Conservation (phyloP, 2,113 vertebrate genomes). For the Nibea albiflora region DNA sequence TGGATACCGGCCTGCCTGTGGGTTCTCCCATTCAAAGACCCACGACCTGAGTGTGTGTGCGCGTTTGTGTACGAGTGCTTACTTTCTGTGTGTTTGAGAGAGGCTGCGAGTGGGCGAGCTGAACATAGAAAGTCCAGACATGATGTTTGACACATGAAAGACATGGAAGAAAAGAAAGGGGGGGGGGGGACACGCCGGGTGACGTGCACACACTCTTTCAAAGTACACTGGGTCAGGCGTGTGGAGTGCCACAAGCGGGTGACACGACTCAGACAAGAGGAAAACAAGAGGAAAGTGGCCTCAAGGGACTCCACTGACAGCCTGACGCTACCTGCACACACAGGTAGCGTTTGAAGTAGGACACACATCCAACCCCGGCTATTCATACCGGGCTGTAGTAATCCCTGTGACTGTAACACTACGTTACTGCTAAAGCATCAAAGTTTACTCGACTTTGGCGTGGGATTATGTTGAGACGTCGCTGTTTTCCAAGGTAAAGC, state of each 20-base stretch:
- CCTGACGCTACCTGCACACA: slow-evolving; percentile 11
- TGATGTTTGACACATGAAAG: slow-evolving; percentile 51
- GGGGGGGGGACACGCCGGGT: too few relatives aligned
- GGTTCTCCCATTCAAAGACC: slow-evolving; percentile 56
- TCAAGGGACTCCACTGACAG: slow-evolving; percentile 16
- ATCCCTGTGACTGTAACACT: slow-evolving; percentile 7
- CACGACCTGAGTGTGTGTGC: slow-evolving; percentile 36
- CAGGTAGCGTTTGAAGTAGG: slow-evolving; percentile 1
- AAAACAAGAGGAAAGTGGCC: slow-evolving; percentile 52
- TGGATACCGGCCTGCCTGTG: slow-evolving; percentile 56
- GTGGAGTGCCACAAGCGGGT: slow-evolving; percentile 24
- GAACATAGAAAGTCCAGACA: slow-evolving; percentile 15
- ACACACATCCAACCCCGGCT: slow-evolving; percentile 6
- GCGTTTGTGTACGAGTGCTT: not conserved
- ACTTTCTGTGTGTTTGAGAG: not conserved
- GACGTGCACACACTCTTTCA: slow-evolving; percentile 7
- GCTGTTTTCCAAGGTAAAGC: not conserved
- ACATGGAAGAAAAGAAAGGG: not conserved
- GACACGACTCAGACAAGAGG: slow-evolving; percentile 39
- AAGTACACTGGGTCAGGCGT: slow-evolving; percentile 44
- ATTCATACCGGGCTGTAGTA: slow-evolving; percentile 33
- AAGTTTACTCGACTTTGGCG: not conserved
- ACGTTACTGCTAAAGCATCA: not conserved
- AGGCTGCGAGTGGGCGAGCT: slow-evolving; percentile 21
- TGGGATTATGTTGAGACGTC: not conserved